Base-by-base conservation (phyloP, 2,888 invertebrate species). In the Suillia variegata region DNA sequence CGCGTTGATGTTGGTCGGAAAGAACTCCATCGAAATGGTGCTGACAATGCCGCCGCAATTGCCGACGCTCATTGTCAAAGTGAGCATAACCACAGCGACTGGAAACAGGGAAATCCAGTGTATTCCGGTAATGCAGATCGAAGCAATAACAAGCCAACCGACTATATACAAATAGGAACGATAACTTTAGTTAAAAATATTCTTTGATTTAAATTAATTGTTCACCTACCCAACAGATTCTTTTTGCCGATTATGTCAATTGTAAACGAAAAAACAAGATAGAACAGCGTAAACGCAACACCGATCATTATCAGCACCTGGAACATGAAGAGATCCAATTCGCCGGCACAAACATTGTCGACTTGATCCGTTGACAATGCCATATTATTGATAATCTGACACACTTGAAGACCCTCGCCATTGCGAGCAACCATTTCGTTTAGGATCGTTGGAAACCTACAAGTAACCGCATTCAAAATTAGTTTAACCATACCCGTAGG, bases 241-340 rank as follows among this genome's bases (percentile, higher is more conserved):
- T 86, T 87, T 74, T 89, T 88, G 21, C 89, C 88, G 0, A 83
- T 67, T 1, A 76, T 62, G 63, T 85, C 84, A 18, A 87, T 87
- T 0, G 89, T 80, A 73, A 86, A 86, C 12, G 89, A 88, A 17
- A 88, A 88, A 20, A 87, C 69, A 31, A 88, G 71, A 76, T 89
- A 90, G 72, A 88, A 87, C 1, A 87, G 70, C 21, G 88, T 84
- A 71, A 89, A 89, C 4, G 86, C 85, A 0, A 85, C 82, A 0
- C 90, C 91, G 68, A 90, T 88, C 62, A 86, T 84, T 63, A 90
- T 84, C 51, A 91, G 87, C 51, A 87, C 87, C 68, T 86, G 81
- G 73, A 90, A 90, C 2, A 89, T 88, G 0, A 82, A 81, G 0
- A 84, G 80, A 71, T 89, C 87, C 63, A 89, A 85, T 0, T 83